Evolutionary conservation across 2,797 vertebrate genomes (phyloP).

Genomic region (Megaceryle alcyon): DNA sequence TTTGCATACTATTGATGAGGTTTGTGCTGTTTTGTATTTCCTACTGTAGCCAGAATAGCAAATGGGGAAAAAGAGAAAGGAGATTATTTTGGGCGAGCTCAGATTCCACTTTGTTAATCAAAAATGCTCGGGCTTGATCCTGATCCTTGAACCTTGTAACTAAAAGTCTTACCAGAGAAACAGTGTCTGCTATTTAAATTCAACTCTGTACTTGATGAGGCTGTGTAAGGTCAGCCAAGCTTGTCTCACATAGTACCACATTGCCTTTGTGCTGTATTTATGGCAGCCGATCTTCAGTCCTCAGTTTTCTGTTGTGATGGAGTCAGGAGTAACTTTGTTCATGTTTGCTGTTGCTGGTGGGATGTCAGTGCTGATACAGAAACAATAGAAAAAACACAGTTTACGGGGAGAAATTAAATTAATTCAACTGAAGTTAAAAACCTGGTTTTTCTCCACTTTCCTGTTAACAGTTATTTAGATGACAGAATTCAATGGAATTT

Average conservation of each 20-base stretch:
- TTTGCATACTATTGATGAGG: not conserved
- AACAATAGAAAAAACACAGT: not conserved
- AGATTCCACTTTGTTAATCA: not conserved
- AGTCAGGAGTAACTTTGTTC: not conserved
- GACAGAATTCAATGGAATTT: not conserved
- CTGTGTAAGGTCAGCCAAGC: not conserved
- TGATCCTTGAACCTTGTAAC: not conserved
- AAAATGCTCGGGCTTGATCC: not conserved
- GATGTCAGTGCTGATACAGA: not conserved
- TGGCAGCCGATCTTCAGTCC: not conserved
- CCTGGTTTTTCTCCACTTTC: not conserved
- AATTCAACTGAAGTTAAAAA: not conserved
- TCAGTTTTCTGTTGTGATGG: not conserved
- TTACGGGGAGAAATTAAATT: not conserved
- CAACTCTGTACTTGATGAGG: not conserved
- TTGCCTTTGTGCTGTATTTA: not conserved
- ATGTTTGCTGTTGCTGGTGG: not conserved
- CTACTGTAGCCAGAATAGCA: not conserved
- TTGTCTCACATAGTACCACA: not conserved
- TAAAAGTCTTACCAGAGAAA: not conserved
- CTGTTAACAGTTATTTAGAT: not conserved
- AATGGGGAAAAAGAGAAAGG: not conserved
- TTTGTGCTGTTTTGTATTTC: conserved; percentile 6
- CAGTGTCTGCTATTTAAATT: not conserved
- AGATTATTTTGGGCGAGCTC: not conserved